A percentile compares a stretch with the other conserved stretches of the same genome.
These are phyloP conservation scores for Falcaria lacertinaria DNA, from an alignment of 2,888 invertebrate genomes.

Conservation along the genomic window DNA sequence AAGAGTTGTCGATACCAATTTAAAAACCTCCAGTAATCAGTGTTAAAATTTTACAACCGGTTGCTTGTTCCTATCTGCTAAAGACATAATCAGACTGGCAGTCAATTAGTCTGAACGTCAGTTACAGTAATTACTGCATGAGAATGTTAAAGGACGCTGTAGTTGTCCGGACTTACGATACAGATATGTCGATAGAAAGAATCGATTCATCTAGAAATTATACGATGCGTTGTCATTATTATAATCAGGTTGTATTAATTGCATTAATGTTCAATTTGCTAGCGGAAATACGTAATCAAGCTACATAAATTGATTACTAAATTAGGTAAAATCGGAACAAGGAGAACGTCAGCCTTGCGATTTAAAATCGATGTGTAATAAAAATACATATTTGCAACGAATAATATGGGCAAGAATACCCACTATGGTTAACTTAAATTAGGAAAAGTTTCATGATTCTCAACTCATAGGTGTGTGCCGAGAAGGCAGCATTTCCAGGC, in stretches of 20 bases:
- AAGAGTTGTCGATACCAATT: no score
- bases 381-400: no score
- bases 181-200: constrained; percentile 26
- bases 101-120: constrained; percentile 33
- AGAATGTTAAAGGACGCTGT: constrained; percentile 8
- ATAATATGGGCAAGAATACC: no score
- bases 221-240: constrained; percentile 30
- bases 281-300: not conserved
- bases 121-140: constrained; percentile 24
- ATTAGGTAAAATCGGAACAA: not conserved
- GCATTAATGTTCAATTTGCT: not conserved
- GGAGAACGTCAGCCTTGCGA: no score
- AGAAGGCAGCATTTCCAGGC: no score
- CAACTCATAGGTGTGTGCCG: no score
- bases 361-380: no score
- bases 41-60: not conserved
- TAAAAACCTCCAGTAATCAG: not conserved
- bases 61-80: not conserved
- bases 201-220: constrained; percentile 16
- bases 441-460: no score
- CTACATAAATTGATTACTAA: not conserved
- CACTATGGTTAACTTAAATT: no score
- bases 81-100: constrained; percentile 4
- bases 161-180: not conserved
- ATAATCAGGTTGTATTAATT: constrained; percentile 28